Conservation (phyloP, 1,140 invertebrate genomes). For the Coenobita brevimanus region DNA sequence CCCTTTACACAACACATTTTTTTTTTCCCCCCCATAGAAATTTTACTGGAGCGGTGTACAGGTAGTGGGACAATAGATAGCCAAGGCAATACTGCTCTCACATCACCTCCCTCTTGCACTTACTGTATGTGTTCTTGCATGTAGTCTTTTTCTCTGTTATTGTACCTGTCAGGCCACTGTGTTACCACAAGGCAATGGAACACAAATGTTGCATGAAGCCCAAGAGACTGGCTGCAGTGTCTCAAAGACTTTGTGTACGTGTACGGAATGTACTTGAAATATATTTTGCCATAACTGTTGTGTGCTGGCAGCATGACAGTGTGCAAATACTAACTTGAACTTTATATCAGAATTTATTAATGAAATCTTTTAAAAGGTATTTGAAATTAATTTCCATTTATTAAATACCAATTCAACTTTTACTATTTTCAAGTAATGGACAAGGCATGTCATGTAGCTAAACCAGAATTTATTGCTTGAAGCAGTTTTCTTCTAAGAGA, state of each 20-base stretch:
- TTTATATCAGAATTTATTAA: too few relatives aligned
- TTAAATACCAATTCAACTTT: background rate
- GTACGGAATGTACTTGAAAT: background rate
- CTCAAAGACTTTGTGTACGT: background rate
- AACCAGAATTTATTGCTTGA: conserved; percentile 15
- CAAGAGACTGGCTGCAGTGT: background rate
- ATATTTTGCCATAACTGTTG: conserved; percentile 1
- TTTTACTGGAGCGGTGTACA: too few relatives aligned
- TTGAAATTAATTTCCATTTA: too few relatives aligned
- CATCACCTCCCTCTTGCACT: conserved; percentile 31
- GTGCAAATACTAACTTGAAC: conserved; percentile 11
- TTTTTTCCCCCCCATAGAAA: too few relatives aligned
- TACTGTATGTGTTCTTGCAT: conserved; percentile 26
- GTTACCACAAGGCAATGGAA: background rate
- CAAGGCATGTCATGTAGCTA: conserved; percentile 33
- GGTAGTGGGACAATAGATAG: background rate
- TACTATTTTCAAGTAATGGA: background rate
- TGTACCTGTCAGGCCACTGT: conserved; percentile 8
- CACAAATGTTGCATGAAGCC: conserved; percentile 1
- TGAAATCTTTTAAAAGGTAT: too few relatives aligned
- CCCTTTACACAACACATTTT: too few relatives aligned
- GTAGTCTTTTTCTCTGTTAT: conserved; percentile 7
- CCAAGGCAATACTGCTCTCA: conserved; percentile 11
- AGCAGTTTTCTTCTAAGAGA: conserved; percentile 21
- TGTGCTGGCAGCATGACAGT: background rate